These are phyloP conservation scores for Hipposideros armiger DNA, from an alignment of 2,113 vertebrate genomes.

Conservation along the genomic window DNA sequence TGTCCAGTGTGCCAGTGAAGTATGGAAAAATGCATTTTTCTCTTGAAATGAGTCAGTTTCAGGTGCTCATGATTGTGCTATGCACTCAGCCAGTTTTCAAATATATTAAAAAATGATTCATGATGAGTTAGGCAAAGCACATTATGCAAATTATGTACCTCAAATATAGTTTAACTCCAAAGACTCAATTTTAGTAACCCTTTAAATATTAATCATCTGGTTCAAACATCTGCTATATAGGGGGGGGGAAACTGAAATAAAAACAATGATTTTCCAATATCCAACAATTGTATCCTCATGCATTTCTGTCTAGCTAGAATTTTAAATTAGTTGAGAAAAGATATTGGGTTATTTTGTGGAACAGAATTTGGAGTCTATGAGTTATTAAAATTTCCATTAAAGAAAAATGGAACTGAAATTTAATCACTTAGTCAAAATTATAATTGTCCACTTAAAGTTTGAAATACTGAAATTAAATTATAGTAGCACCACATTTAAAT, in stretches of 20 bases:
- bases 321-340: constrained; percentile 68
- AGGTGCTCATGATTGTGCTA: constrained; percentile 6
- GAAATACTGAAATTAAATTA: constrained; percentile 70
- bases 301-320: constrained; percentile 55
- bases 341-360: constrained; percentile 57
- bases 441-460: constrained; percentile 59
- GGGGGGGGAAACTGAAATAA: constrained; percentile 1
- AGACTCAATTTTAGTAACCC: constrained; percentile 45
- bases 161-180: constrained; percentile 65
- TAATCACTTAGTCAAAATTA: constrained; percentile 70
- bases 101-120: constrained; percentile 71
- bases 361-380: constrained; percentile 59
- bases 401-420: constrained; percentile 65
- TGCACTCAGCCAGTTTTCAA: constrained; percentile 52
- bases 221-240: not conserved
- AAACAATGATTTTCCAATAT: not conserved
- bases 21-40: not conserved
- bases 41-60: constrained; percentile 17
- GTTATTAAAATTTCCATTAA: constrained; percentile 74
- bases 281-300: constrained; percentile 39
- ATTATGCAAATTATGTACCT: constrained; percentile 59
- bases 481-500: constrained; percentile 33
- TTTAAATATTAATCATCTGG: constrained; percentile 76
- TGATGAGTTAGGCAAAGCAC: constrained; percentile 57
- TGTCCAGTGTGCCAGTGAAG: not conserved